Base-by-base conservation (phyloP, 2,888 invertebrate species). In the Lottia gigantea region DNA sequence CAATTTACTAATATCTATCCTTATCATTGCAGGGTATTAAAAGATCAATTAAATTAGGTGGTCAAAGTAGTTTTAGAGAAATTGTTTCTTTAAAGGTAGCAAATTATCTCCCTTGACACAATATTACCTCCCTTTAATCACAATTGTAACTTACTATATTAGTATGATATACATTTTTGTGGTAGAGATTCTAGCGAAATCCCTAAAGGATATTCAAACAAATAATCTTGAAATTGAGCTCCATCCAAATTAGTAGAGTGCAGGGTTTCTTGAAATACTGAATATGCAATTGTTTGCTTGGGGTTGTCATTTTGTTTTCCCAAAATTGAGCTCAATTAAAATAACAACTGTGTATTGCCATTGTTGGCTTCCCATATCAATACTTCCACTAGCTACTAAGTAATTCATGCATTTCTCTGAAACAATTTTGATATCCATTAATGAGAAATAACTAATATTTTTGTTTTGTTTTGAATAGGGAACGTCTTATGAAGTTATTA, bases 401-500 rank as follows among this genome's bases (percentile, higher is more conserved):
- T 23, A 25, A 66, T 8, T 45, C 12, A n/a, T 61, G n/a, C 16
- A 61, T 61, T 26, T n/a, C 61, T 67, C 14, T 45, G 2, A 62
- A 2, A 45, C 12, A 26, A 15, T 62, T 14, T 62, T 67, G 12
- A 46, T 25, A 31, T 15, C 40, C 19, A 12, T 2, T 31, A 16
- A n/a, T 66, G 14, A 66, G 23, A 49, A 14, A 47, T 16, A 26
- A 47, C 62, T 64, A 62, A 55, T 61, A 49, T 45, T 19, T 31
- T 16, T 55, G 12, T 15, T 61, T 62, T 16, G n/a, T 62, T 68
- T 68, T 25, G 62, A 46, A 71, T 77, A 82, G 81, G 81, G 78
- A 25, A 66, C 76, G 49, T 66, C 74, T 25, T 80, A 81, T 72
- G 82, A 82, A 78, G 82, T 82, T 46, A 81, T 82, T 26, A 80